Evolutionary conservation across 2,888 invertebrate genomes (phyloP).

Genomic region (Dorcus parallelipipedus): DNA sequence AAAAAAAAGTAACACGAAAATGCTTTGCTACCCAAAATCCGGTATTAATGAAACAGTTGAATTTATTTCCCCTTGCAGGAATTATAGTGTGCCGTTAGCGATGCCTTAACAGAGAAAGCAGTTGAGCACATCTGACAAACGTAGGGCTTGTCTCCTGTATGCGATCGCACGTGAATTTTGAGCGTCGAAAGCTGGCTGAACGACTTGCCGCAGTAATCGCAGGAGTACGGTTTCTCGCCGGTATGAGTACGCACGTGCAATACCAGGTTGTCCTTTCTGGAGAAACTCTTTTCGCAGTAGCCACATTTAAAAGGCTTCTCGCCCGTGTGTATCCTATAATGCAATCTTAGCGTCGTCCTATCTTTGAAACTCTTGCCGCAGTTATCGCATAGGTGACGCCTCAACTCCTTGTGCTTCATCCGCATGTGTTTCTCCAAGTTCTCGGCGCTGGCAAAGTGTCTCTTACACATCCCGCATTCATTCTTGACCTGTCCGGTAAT

Average conservation of each 20-base stretch:
- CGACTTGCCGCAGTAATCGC: conserved; percentile 41
- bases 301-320: conserved; percentile 32
- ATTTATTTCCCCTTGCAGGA: neutral
- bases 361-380: conserved; percentile 40
- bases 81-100: conserved; percentile 12
- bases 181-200: conserved; percentile 39
- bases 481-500: conserved; percentile 39
- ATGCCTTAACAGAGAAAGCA: conserved; percentile 49
- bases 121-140: conserved; percentile 56
- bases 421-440: conserved; percentile 49
- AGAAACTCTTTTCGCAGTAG: conserved; percentile 34
- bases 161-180: conserved; percentile 37
- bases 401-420: conserved; percentile 7
- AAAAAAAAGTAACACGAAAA: no score
- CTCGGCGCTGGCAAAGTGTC: conserved; percentile 35
- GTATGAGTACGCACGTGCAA: conserved; percentile 41
- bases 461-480: conserved; percentile 31
- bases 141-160: conserved; percentile 41
- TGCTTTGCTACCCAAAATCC: no score
- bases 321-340: conserved; percentile 32
- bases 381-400: conserved; percentile 36
- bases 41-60: no score
- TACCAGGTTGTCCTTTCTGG: conserved; percentile 35
- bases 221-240: conserved; percentile 41
- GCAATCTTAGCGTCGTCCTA: conserved; percentile 36